A percentile compares a stretch with the other conserved stretches of the same genome.
phyloP scores from a whole-genome alignment of 2,113 vertebrate species.

The Suricata suricatta region DNA sequence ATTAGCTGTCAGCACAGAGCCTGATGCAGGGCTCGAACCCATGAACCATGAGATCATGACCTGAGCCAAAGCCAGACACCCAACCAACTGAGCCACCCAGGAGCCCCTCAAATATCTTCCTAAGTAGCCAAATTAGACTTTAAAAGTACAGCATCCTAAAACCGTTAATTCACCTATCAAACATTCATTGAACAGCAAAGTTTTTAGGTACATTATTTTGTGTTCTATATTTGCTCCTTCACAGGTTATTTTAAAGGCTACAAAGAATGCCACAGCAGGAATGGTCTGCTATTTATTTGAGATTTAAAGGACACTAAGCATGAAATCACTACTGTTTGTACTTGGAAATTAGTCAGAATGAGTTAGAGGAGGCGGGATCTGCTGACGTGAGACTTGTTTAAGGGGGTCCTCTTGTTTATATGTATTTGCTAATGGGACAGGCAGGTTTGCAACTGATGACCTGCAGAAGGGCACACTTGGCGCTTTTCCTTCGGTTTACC shows the following conservation, averaged over 20 bases:
- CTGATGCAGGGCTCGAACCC: too few relatives aligned
- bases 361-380: background rate
- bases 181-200: background rate
- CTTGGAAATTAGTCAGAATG: background rate
- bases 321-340: background rate
- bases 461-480: background rate
- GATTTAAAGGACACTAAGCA: background rate
- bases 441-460: background rate
- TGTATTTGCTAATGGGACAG: background rate
- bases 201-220: background rate
- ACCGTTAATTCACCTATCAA: background rate
- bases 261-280: background rate
- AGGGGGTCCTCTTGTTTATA: background rate
- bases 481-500: background rate
- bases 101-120: background rate
- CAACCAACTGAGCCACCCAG: too few relatives aligned
- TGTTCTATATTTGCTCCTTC: background rate
- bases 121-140: slow-evolving; percentile 2
- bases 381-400: background rate
- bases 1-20: too few relatives aligned
- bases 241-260: background rate
- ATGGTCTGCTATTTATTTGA: background rate
- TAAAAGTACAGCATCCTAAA: background rate
- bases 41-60: too few relatives aligned
- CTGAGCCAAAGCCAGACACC: too few relatives aligned